A percentile compares a stretch with the other conserved stretches of the same genome.
These are phyloP conservation scores for Agapornis canus DNA, from an alignment of 2,797 vertebrate genomes.

Conservation along the genomic window DNA sequence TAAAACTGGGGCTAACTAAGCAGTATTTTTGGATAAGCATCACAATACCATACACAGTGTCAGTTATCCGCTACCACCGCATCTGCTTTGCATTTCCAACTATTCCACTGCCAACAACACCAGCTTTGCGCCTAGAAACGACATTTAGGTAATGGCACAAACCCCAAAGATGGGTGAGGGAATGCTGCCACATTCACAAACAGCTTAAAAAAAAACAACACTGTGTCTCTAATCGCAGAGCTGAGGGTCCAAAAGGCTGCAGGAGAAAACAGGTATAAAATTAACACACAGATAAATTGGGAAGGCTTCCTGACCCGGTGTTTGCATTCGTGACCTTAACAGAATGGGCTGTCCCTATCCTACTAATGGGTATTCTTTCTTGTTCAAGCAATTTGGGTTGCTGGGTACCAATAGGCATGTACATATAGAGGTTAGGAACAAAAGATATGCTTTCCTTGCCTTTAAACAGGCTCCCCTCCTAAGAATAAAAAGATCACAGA, in stretches of 20 bases:
- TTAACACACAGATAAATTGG: neutral
- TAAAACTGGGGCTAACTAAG: constrained; percentile 25
- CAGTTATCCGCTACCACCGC: neutral
- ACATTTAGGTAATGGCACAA: neutral
- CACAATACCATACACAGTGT: neutral
- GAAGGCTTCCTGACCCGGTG: neutral
- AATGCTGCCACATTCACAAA: neutral
- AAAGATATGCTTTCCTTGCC: neutral
- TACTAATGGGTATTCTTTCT: neutral
- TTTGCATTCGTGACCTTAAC: neutral
- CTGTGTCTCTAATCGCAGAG: neutral
- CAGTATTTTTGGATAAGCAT: neutral
- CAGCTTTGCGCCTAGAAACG: neutral
- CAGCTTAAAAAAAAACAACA: neutral
- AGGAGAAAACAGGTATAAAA: neutral
- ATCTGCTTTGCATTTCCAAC: neutral
- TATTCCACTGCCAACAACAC: neutral
- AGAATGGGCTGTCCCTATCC: neutral
- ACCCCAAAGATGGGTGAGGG: neutral
- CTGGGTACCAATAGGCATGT: neutral
- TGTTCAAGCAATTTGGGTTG: neutral
- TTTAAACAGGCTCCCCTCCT: neutral
- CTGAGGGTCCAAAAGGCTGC: neutral
- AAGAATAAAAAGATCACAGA: constrained; percentile 18
- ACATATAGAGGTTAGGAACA: neutral